Percentiles rank a stretch among this genome's conserved stretches.
Evolutionary conservation across 2,888 invertebrate genomes (phyloP).

Genomic region (Pogonocherus hispidulus): DNA sequence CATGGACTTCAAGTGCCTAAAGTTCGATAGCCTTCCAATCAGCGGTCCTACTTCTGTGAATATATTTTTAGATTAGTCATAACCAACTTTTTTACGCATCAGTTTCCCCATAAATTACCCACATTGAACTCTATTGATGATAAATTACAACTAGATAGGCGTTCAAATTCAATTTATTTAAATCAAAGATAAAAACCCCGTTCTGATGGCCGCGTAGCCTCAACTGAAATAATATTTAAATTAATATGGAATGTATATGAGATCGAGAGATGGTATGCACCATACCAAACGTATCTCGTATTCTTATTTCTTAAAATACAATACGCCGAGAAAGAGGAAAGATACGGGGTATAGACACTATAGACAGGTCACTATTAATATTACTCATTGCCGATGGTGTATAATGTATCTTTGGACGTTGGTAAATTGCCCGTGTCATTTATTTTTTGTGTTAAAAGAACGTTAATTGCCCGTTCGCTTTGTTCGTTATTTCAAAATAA

Average conservation of each 20-base stretch:
- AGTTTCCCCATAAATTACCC: constrained; percentile 37
- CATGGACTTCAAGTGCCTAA: background rate
- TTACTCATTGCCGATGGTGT: constrained; percentile 53
- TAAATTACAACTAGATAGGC: constrained; percentile 38
- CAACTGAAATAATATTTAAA: constrained; percentile 48
- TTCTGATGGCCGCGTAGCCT: constrained; percentile 25
- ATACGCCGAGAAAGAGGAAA: constrained; percentile 44
- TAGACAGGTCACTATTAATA: constrained; percentile 57
- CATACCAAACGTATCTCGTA: constrained; percentile 44
- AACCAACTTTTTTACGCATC: constrained; percentile 26
- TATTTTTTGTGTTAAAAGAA: constrained; percentile 44
- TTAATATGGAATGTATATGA: constrained; percentile 47
- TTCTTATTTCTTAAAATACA: constrained; percentile 49
- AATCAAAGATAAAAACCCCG: constrained; percentile 41
- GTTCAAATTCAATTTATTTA: constrained; percentile 35
- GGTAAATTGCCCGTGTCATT: constrained; percentile 48
- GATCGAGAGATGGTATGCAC: constrained; percentile 45
- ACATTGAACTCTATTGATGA: constrained; percentile 38
- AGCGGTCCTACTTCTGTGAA: background rate
- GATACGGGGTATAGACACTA: constrained; percentile 49
- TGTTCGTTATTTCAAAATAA: constrained; percentile 30
- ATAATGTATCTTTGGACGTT: constrained; percentile 48
- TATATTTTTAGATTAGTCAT: constrained; percentile 14
- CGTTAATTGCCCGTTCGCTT: constrained; percentile 44
- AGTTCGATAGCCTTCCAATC: background rate